phyloP scores from a whole-genome alignment of 2,113 vertebrate genomes.

The Rissa tridactyla region DNA sequence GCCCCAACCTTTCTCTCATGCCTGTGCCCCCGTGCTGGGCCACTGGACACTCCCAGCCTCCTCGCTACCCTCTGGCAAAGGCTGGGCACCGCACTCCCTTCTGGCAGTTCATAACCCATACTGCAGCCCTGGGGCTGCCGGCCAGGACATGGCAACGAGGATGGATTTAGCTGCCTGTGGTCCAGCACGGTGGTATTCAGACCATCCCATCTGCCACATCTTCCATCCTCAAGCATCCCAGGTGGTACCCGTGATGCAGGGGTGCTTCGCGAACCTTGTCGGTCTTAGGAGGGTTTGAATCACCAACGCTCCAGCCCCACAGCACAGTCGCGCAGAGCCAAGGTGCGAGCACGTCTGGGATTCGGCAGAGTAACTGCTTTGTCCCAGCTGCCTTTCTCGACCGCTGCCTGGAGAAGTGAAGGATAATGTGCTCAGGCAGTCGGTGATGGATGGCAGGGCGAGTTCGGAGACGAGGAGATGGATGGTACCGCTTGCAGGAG shows the following conservation, averaged over 20 bases:
- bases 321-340: not conserved
- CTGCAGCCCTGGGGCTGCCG: not conserved
- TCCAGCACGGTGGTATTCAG: not conserved
- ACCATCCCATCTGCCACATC: not conserved
- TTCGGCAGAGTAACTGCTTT: not conserved
- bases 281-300: not conserved
- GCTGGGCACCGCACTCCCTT: not conserved
- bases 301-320: not conserved
- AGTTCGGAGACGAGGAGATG: not conserved
- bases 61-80: not conserved
- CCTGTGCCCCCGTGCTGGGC: not conserved
- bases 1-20: rapidly evolving
- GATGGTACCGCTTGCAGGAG: not conserved
- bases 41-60: not conserved
- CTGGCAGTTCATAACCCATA: not conserved
- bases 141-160: not conserved
- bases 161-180: not conserved
- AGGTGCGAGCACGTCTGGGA: not conserved
- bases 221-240: not conserved
- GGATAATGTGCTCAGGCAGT: not conserved
- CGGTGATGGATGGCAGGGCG: constrained; percentile 6
- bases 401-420: not conserved
- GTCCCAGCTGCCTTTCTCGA: not conserved
- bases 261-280: rapidly evolving
- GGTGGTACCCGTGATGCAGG: not conserved